Conservation (phyloP, 2,888 invertebrate species). For the Ectemnius lituratus region DNA sequence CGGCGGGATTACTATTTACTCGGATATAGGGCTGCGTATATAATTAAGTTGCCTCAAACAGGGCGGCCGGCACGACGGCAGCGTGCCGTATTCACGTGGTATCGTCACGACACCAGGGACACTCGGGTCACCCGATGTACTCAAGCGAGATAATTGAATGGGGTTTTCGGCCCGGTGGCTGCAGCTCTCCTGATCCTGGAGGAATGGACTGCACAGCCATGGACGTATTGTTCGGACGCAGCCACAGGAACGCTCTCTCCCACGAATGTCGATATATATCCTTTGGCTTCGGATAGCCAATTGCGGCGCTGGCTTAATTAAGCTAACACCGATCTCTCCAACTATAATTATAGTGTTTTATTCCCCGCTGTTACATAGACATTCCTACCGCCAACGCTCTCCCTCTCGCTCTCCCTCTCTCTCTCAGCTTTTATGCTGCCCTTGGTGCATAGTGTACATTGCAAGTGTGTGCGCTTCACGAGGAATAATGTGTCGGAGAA, state of each 20-base stretch:
- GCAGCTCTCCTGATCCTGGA: conserved; percentile 58
- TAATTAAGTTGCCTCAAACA: conserved; percentile 46
- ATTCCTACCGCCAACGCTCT: too few species aligned
- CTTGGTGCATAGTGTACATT: too few species aligned
- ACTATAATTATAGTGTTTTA: conserved; percentile 39
- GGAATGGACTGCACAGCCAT: conserved; percentile 54
- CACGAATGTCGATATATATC: conserved; percentile 62
- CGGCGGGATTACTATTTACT: conserved; percentile 42
- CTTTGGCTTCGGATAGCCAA: conserved; percentile 59
- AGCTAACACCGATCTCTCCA: conserved; percentile 59
- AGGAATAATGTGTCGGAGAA: neutral
- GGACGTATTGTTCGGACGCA: conserved; percentile 68
- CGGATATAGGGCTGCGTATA: conserved; percentile 48
- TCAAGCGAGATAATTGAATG: conserved; percentile 71
- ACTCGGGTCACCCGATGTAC: conserved; percentile 61
- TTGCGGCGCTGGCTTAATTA: conserved; percentile 69
- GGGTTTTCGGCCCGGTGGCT: conserved; percentile 65
- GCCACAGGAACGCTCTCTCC: conserved; percentile 67
- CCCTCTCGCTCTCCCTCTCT: too few species aligned
- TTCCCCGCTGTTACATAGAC: neutral
- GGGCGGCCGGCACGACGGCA: neutral
- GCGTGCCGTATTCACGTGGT: conserved; percentile 42
- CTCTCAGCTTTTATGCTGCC: too few species aligned
- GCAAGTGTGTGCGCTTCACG: neutral
- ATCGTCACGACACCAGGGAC: conserved; percentile 45